Conservation (phyloP, 2,888 invertebrate genomes). For the Tetramorium bicarinatum region DNA sequence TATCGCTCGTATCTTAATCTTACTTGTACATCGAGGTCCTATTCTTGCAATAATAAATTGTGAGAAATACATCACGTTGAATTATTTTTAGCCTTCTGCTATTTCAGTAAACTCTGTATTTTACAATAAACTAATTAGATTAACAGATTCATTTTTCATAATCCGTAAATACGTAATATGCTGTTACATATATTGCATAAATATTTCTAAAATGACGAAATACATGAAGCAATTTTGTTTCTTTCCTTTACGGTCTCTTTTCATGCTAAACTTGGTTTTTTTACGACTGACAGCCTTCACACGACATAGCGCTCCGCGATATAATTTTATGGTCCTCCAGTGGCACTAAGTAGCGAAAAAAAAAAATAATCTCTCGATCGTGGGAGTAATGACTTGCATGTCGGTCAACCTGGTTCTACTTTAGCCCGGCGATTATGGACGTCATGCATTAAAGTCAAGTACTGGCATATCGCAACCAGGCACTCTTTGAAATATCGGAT, state of each 20-base stretch:
- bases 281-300: constrained; percentile 71
- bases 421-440: constrained; percentile 46
- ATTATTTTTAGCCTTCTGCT: neutral
- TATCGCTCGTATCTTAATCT: neutral
- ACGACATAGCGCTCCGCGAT: constrained; percentile 49
- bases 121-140: neutral
- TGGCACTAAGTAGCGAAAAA: constrained; percentile 54
- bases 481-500: constrained; percentile 45
- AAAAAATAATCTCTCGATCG: constrained; percentile 60
- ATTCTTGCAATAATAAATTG: neutral
- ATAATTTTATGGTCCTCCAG: constrained; percentile 62
- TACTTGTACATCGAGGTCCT: neutral
- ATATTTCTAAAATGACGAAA: constrained; percentile 63
- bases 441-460: constrained; percentile 59
- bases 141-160: neutral
- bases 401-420: constrained; percentile 55
- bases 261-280: constrained; percentile 56
- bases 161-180: neutral
- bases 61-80: neutral
- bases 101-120: neutral
- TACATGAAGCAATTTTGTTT: constrained; percentile 54
- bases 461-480: constrained; percentile 39
- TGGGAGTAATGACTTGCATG: constrained; percentile 57
- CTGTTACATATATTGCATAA: neutral
- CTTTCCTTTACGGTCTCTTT: constrained; percentile 52